phyloP scores from a whole-genome alignment of 2,888 invertebrate species.

The Helicoverpa assulta region DNA sequence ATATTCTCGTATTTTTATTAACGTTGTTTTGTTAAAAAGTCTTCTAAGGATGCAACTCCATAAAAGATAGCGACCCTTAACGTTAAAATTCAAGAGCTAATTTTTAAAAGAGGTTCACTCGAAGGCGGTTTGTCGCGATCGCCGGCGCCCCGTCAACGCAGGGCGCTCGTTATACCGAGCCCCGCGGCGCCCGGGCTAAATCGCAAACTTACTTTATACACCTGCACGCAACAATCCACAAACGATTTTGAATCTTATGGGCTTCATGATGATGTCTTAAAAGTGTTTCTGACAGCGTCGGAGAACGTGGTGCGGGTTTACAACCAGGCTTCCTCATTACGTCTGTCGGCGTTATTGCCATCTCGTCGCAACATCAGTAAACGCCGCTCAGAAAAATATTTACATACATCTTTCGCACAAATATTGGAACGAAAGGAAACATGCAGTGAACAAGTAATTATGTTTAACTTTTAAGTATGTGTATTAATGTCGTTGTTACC shows the following conservation, averaged over 20 bases:
- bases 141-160: slow-evolving; percentile 76
- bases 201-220: slow-evolving; percentile 74
- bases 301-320: slow-evolving; percentile 69
- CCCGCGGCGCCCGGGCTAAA: slow-evolving; percentile 79
- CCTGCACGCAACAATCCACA: slow-evolving; percentile 64
- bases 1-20: slow-evolving; percentile 34
- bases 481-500: slow-evolving; percentile 72
- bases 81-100: slow-evolving; percentile 76
- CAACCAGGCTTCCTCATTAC: slow-evolving; percentile 84
- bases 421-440: slow-evolving; percentile 72
- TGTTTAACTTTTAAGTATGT: slow-evolving; percentile 64
- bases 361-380: slow-evolving; percentile 81
- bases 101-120: slow-evolving; percentile 77
- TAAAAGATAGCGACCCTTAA: slow-evolving; percentile 59
- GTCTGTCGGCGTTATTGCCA: slow-evolving; percentile 84
- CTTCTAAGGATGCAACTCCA: slow-evolving; percentile 53
- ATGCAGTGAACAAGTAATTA: slow-evolving; percentile 67
- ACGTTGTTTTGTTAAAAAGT: slow-evolving; percentile 32
- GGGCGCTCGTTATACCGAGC: slow-evolving; percentile 82
- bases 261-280: slow-evolving; percentile 41
- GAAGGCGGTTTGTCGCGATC: slow-evolving; percentile 75
- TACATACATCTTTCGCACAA: slow-evolving; percentile 80
- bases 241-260: slow-evolving; percentile 75
- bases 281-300: slow-evolving; percentile 43
- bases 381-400: slow-evolving; percentile 85